Conservation (phyloP, 2,797 vertebrate genomes). For the Moxostoma hubbsi region DNA sequence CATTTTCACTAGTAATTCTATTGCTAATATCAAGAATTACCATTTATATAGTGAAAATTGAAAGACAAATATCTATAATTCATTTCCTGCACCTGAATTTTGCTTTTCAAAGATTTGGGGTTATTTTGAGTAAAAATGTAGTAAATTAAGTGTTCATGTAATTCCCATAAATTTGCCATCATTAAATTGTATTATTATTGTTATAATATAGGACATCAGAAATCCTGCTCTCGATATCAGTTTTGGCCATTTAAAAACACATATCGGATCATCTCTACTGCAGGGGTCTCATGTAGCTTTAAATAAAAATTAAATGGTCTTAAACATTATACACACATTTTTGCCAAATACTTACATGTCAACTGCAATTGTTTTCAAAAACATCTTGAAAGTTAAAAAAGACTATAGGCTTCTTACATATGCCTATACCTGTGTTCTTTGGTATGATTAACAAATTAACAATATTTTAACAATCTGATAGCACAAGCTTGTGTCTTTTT, state of each 20-base stretch:
- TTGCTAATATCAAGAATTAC: too few relatives aligned
- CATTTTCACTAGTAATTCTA: too few relatives aligned
- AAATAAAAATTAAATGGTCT: not conserved
- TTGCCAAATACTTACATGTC: conserved; percentile 18
- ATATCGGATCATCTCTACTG: not conserved
- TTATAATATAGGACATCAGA: too few relatives aligned
- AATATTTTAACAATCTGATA: conserved; percentile 28
- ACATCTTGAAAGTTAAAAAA: conserved; percentile 1
- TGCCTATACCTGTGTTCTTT: conserved; percentile 37
- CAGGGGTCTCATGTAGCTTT: not conserved
- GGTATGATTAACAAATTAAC: conserved; percentile 18
- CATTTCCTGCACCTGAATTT: too few relatives aligned
- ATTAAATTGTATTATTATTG: not conserved
- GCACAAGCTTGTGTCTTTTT: conserved; percentile 23
- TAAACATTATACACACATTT: conserved; percentile 4
- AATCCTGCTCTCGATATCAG: too few relatives aligned
- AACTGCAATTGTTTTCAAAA: not conserved
- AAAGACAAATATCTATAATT: too few relatives aligned
- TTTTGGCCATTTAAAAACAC: too few relatives aligned
- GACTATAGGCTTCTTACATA: conserved; percentile 32
- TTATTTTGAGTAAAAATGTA: not conserved
- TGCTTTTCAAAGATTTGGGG: too few relatives aligned
- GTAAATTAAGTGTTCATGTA: not conserved
- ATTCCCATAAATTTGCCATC: not conserved
- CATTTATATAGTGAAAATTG: too few relatives aligned